Percentiles rank a stretch among this genome's conserved stretches.
phyloP scores from a whole-genome alignment of 2,797 vertebrate genomes.

The Phalloptychus januarius region DNA sequence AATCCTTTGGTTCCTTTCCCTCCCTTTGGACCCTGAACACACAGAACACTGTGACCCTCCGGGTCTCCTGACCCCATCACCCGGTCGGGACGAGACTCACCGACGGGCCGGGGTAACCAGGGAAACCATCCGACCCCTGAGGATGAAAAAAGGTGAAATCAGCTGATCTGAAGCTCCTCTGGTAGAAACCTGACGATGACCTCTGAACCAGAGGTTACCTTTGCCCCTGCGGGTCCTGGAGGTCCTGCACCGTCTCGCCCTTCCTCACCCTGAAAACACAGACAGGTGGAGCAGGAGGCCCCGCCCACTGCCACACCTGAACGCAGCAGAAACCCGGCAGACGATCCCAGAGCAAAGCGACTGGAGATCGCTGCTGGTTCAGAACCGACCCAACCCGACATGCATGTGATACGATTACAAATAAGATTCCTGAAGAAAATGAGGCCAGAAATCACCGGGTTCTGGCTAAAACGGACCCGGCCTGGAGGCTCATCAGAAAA shows the following conservation, averaged over 20 bases:
- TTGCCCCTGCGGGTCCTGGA: constrained; percentile 79
- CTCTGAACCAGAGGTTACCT: constrained; percentile 68
- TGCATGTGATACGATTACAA: not conserved
- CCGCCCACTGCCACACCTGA: no score
- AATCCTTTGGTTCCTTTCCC: constrained; percentile 71
- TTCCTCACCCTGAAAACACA: constrained; percentile 78
- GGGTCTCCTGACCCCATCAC: not conserved
- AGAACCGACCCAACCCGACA: not conserved
- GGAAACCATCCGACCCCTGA: constrained; percentile 83
- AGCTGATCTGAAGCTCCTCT: not conserved
- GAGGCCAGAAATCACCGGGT: not conserved
- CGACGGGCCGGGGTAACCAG: constrained; percentile 80
- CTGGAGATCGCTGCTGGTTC: not conserved
- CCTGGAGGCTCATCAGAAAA: no score
- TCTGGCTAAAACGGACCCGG: no score
- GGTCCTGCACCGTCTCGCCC: constrained; percentile 79
- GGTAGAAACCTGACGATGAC: no score
- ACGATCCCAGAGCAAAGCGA: no score
- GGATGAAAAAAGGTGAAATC: not conserved
- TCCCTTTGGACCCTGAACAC: constrained; percentile 83
- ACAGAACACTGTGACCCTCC: not conserved
- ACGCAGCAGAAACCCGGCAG: no score
- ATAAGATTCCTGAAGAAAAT: not conserved
- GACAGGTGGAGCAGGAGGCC: not conserved
- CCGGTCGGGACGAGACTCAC: constrained; percentile 62